Percentiles rank a stretch among this genome's conserved stretches.
Evolutionary conservation across 2,888 invertebrate species (phyloP).

Genomic region (Latheticus oryzae): DNA sequence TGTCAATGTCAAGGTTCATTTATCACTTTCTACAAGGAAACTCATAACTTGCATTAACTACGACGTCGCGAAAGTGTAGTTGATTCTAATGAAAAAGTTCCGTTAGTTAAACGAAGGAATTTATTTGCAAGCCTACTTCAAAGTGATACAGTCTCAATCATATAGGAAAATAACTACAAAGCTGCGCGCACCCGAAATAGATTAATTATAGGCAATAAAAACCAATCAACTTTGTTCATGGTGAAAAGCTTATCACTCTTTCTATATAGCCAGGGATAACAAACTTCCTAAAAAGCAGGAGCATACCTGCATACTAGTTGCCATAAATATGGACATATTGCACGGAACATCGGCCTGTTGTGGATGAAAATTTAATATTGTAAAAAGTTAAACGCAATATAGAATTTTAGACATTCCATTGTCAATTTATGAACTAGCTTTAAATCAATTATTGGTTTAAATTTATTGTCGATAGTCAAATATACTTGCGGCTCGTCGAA

Average conservation of each 20-base stretch:
- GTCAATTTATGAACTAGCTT: constrained; percentile 17
- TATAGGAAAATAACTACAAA: background rate
- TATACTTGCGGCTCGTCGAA: constrained; percentile 22
- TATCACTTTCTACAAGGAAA: constrained; percentile 24
- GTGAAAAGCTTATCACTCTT: constrained; percentile 30
- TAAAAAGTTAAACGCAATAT: constrained; percentile 17
- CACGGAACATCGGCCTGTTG: constrained; percentile 79
- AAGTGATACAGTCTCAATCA: constrained; percentile 3
- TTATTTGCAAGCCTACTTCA: constrained; percentile 12
- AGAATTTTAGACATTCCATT: background rate
- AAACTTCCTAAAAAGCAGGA: constrained; percentile 50
- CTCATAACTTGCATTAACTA: constrained; percentile 13
- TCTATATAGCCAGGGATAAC: constrained; percentile 31
- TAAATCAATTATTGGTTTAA: constrained; percentile 20
- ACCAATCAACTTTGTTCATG: constrained; percentile 4
- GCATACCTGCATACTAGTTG: constrained; percentile 69
- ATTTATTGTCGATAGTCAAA: constrained; percentile 24
- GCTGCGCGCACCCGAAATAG: background rate
- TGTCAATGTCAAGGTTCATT: constrained; percentile 36
- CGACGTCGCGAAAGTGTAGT: constrained; percentile 21
- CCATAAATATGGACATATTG: constrained; percentile 81
- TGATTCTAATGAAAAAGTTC: no score
- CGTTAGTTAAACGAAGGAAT: no score
- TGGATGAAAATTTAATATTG: constrained; percentile 39
- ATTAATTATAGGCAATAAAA: background rate